Percentiles rank a stretch among this genome's conserved stretches.
phyloP scores from a whole-genome alignment of 2,113 vertebrate genomes.

The Trogon surrucura region DNA sequence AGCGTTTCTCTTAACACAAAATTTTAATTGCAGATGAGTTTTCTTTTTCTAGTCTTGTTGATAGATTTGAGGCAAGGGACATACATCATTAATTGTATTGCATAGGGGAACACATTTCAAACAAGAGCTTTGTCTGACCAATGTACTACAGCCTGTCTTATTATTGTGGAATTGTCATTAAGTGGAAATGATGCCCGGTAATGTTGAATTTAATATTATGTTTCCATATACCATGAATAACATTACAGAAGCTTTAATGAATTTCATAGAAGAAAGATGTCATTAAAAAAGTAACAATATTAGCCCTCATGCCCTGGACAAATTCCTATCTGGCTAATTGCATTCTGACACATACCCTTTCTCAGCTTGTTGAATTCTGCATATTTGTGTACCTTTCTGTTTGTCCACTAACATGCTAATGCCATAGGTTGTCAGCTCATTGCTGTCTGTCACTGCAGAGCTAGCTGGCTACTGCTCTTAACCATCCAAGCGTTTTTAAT shows the following conservation, averaged over 20 bases:
- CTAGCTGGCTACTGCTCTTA: background rate
- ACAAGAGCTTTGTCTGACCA: background rate
- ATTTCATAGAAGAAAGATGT: background rate
- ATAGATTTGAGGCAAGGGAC: constrained; percentile 9
- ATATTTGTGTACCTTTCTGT: background rate
- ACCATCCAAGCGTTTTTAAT: background rate
- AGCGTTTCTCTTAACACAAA: background rate
- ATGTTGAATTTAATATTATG: background rate
- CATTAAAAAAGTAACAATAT: background rate
- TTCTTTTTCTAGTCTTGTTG: background rate
- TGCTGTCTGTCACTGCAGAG: background rate
- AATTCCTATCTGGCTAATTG: background rate
- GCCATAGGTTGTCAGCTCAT: background rate
- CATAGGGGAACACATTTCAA: constrained; percentile 16
- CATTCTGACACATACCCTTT: background rate
- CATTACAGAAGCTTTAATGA: constrained; percentile 5
- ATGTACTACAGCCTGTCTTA: background rate
- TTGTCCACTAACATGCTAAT: background rate
- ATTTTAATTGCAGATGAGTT: constrained; percentile 57
- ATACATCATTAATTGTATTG: constrained; percentile 28
- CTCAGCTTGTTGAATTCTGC: background rate
- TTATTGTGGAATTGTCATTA: background rate
- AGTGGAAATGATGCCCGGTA: background rate
- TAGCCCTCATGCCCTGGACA: background rate
- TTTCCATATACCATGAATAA: constrained; percentile 14